phyloP scores from a whole-genome alignment of 2,113 vertebrate species.

The Uropsilus gracilis region DNA sequence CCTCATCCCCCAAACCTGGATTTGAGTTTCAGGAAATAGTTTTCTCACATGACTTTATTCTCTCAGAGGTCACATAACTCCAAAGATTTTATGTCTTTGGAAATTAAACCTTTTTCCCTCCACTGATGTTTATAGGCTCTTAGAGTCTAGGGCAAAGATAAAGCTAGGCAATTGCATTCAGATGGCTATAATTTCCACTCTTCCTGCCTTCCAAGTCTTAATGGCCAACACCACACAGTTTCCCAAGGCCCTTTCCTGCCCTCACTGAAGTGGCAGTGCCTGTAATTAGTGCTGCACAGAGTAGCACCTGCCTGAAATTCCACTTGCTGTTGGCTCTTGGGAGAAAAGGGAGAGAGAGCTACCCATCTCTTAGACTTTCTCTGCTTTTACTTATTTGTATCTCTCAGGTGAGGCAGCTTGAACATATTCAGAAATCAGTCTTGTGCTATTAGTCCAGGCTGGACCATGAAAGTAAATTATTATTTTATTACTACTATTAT shows the following conservation, averaged over 20 bases:
- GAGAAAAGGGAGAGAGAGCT: neutral
- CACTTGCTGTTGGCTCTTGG: neutral
- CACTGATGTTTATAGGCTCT: constrained; percentile 56
- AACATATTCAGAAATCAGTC: neutral
- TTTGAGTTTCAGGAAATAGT: neutral
- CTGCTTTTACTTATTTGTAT: neutral
- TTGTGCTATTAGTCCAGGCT: neutral
- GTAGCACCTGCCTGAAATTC: constrained; percentile 15
- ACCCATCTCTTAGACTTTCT: neutral
- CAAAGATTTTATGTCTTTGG: constrained; percentile 67
- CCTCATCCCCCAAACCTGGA: constrained; percentile 36
- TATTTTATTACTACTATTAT: neutral
- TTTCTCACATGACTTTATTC: constrained; percentile 60
- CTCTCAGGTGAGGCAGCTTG: neutral
- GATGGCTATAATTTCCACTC: constrained; percentile 39
- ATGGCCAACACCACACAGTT: constrained; percentile 27
- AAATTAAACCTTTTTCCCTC: constrained; percentile 42
- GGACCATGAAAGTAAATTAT: neutral
- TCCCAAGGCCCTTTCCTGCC: constrained; percentile 49
- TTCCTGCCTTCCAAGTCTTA: constrained; percentile 65
- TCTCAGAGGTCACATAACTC: constrained; percentile 52
- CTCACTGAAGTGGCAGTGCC: neutral
- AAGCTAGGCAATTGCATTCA: constrained; percentile 66
- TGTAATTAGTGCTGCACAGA: neutral
- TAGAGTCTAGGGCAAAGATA: constrained; percentile 64